A percentile compares a stretch with the other conserved stretches of the same genome.
Conservation (phyloP, 2,797 vertebrate species). For the Microctenopoma steveboyesi region DNA sequence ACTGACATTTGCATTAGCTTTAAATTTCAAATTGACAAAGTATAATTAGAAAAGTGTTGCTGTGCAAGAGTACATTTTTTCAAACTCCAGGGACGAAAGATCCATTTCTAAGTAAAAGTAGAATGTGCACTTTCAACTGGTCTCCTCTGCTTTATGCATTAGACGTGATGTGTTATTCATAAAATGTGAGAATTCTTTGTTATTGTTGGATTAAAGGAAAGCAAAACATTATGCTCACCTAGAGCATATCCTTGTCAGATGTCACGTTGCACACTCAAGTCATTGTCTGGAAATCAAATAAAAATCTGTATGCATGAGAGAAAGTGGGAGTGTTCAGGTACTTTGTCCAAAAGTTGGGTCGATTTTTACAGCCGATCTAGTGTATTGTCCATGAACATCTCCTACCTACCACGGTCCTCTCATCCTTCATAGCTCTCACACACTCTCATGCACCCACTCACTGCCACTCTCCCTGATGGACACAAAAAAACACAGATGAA, state of each 20-base stretch:
- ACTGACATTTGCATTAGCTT: not conserved
- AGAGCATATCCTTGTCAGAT: conserved; percentile 26
- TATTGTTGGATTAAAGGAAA: conserved; percentile 46
- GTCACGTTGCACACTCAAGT: conserved; percentile 38
- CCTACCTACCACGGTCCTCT: conserved; percentile 29
- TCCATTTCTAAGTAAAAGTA: conserved; percentile 1
- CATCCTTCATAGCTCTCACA: conserved; percentile 40
- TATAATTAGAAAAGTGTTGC: not conserved
- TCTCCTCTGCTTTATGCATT: conserved; percentile 25
- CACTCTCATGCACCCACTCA: conserved; percentile 56
- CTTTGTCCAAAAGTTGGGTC: conserved; percentile 40
- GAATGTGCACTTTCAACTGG: conserved; percentile 23
- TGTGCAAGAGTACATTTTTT: not conserved
- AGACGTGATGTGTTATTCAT: conserved; percentile 3
- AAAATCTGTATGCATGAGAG: conserved; percentile 1
- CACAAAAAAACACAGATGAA: conserved; percentile 55
- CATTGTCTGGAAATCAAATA: conserved; percentile 30
- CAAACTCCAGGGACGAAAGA: not conserved
- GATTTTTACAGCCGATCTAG: conserved; percentile 16
- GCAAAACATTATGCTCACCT: conserved; percentile 47
- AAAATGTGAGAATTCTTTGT: conserved; percentile 42
- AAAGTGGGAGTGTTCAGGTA: not conserved
- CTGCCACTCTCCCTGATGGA: conserved; percentile 60
- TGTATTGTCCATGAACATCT: conserved; percentile 36
- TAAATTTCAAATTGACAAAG: not conserved